Base-by-base conservation (phyloP, 2,113 vertebrate species). In the Muscicapa adusta region DNA sequence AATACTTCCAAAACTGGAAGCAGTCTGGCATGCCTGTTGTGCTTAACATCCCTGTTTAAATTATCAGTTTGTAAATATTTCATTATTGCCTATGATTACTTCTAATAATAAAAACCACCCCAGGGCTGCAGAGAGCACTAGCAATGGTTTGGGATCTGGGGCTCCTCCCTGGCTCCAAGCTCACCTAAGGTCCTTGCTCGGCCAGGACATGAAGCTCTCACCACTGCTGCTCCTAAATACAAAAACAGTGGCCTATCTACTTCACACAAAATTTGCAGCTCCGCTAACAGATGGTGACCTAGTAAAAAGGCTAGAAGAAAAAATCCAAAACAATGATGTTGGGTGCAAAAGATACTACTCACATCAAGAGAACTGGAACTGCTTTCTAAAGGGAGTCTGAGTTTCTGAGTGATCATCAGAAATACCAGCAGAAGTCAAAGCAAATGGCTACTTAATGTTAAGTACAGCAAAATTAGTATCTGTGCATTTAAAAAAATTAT, bases 261-360 rank as follows among this genome's bases (percentile, higher is more conserved):
- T 66, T 92, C 60, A 74, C 33, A 83, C 10, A 63, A 83, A 71
- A 90, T 25, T 91, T 56, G 28, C 79, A 94, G 82, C 91, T 93
- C 51, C 92, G 86, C 6, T 70, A 92, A 91, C 83, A 96, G 88
- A 94, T 54, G 56, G 85, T 74, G 72, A 88, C 68, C 79, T 75
- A 48, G n/a, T 60, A 71, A 57, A 67, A 94, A 95, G 56, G 51
- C 75, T 57, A 89, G 20, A 36, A 79, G 57, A 60, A 87, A 94
- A 94, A 90, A 78, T 34, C 22, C 33, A 58, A 53, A 89, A 67
- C 48, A 85, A 78, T 40, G 5, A 57, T 77, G 36, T 17, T 68
- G 38, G 28, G 74, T 87, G 73, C 57, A 84, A 80, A 89, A 93
- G 48, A 51, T 10, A 58, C 56, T 54, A 51, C 33, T 83, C 4